Base-by-base conservation (phyloP, 2,888 invertebrate genomes). In the Operophtera brumata region DNA sequence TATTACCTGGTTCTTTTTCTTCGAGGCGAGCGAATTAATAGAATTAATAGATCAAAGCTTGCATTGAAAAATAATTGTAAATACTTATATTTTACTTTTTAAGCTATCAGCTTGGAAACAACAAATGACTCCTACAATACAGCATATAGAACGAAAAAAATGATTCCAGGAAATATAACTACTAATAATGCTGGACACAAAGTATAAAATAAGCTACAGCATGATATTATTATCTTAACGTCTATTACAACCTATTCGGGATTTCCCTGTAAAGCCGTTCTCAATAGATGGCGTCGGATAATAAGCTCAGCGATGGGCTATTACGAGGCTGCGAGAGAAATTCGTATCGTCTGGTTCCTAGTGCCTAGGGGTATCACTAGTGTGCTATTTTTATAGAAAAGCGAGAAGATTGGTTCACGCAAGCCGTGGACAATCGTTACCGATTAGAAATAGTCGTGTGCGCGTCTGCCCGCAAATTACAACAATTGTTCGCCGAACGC, bases 301-400 rank as follows among this genome's bases (percentile, higher is more conserved):
- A 89, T 89, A 89, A 88, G 88, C 89, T 86, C 83, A 75, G 73
- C 80, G 84, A 85, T 83, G 83, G 87, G 80, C 88, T 88, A 89
- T 89, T 89, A 89, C 79, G 73, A 68, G 68, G 70, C 73, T 80
- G 70, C 74, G 77, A 68, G 81, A 81, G 81, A 86, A 82, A 85
- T 84, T 85, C 86, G 80, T 82, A 82, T 80, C 78, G 76, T 61
- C 66, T 68, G 73, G 64, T 75, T 75, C 76, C 78, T 80, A 76
- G 69, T 55, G 53, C 57, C 37, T 44, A 61, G 72, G 41, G 36
- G 40, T 56, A 51, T 50, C 47, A 45, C 20, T 37, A 13, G 74
- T 70, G 74, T 75, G 70, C 77, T 73, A 82, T 82, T 84, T 84
- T 84, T 83, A 82, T 83, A 73, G 75, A 71, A 71, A 70, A 65